Conservation (phyloP, 1,140 invertebrate genomes). For the Eriocheir sinensis region DNA sequence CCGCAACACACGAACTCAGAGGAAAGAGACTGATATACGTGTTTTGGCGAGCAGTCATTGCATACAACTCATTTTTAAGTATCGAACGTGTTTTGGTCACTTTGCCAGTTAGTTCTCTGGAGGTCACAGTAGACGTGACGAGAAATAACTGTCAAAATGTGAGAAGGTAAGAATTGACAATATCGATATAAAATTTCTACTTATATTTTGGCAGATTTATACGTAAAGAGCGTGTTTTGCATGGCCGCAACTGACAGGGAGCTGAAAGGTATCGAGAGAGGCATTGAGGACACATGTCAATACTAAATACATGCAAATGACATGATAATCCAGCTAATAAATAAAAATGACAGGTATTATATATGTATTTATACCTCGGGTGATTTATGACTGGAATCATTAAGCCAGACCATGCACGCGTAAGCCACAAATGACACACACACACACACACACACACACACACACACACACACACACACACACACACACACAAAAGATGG, state of each 20-base stretch:
- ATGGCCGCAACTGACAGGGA: neutral
- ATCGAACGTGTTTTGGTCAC: no score
- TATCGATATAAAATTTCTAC: no score
- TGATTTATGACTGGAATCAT: neutral
- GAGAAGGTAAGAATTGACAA: no score
- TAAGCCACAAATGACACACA: neutral
- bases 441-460: neutral
- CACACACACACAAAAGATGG: neutral
- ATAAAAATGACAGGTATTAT: neutral
- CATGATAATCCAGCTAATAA: neutral
- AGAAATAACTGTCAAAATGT: no score
- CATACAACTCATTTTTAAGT: no score
- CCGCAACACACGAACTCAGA: no score
- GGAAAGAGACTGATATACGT: no score
- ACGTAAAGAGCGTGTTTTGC: neutral
- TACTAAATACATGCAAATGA: neutral
- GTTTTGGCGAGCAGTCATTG: no score
- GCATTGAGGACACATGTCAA: neutral
- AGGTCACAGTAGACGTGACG: no score
- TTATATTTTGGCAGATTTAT: no score
- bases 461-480: constrained; percentile 5
- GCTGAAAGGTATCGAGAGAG: neutral
- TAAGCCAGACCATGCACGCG: no score
- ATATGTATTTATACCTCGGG: neutral
- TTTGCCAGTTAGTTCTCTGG: no score